phyloP scores from a whole-genome alignment of 2,797 vertebrate genomes.

The Miichthys miiuy region DNA sequence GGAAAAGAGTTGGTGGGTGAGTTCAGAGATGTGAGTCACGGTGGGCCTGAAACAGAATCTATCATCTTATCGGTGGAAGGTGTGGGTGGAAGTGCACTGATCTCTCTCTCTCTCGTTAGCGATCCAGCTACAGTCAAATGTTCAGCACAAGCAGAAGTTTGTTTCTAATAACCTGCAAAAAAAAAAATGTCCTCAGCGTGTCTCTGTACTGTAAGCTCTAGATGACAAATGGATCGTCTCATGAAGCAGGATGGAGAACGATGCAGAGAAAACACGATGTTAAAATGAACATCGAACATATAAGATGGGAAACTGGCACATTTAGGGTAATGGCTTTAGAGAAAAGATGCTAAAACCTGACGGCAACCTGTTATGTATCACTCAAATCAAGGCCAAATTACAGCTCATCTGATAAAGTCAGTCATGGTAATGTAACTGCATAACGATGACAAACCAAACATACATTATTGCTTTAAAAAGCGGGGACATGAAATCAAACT shows the following conservation, averaged over 20 bases:
- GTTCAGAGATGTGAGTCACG: slow-evolving; percentile 60
- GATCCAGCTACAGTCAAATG: slow-evolving; percentile 19
- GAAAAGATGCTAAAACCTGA: background rate
- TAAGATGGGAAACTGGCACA: background rate
- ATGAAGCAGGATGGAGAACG: slow-evolving; percentile 10
- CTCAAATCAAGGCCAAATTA: background rate
- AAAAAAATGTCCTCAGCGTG: background rate
- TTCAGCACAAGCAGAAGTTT: slow-evolving; percentile 18
- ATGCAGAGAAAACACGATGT: background rate
- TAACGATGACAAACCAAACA: background rate
- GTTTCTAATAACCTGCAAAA: slow-evolving; percentile 4
- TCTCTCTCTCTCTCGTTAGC: slow-evolving; percentile 30
- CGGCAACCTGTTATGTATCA: background rate
- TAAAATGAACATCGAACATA: background rate
- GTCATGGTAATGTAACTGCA: background rate
- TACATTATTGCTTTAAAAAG: slow-evolving; percentile 13
- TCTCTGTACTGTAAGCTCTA: background rate
- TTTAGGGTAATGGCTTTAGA: background rate
- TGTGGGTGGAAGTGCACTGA: slow-evolving; percentile 50
- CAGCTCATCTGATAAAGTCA: background rate
- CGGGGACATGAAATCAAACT: background rate
- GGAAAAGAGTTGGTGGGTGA: slow-evolving; percentile 29
- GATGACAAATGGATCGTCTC: background rate
- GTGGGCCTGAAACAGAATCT: slow-evolving; percentile 44
- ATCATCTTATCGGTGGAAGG: slow-evolving; percentile 35